Conservation (phyloP, 2,888 invertebrate genomes). For the Rhorus exstirpatorius region DNA sequence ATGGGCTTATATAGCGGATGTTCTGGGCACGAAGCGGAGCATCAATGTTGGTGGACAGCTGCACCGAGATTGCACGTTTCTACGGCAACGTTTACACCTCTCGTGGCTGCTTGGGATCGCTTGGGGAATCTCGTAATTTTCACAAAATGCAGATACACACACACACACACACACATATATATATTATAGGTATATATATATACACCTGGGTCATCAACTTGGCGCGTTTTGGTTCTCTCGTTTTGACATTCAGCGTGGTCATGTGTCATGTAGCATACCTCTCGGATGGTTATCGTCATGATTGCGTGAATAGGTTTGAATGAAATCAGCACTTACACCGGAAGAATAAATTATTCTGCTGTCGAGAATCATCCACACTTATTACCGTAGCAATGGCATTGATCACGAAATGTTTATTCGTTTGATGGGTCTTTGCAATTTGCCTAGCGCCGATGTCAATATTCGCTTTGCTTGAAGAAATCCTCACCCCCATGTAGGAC, state of each 20-base stretch:
- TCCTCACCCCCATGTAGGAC: too few relatives aligned
- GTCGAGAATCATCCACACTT: too few relatives aligned
- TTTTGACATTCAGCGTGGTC: slow-evolving; percentile 28
- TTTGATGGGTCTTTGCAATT: too few relatives aligned
- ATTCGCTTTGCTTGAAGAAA: too few relatives aligned
- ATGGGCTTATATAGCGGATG: slow-evolving; percentile 52
- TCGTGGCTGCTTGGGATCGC: slow-evolving; percentile 22
- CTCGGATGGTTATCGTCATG: slow-evolving; percentile 15
- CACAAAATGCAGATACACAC: slow-evolving; percentile 15
- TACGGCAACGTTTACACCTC: slow-evolving; percentile 44
- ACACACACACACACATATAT: not conserved
- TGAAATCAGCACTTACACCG: not conserved
- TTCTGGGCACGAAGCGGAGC: slow-evolving; percentile 34
- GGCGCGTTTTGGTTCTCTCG: slow-evolving; percentile 12
- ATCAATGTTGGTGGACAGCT: slow-evolving; percentile 62
- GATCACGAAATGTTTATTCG: too few relatives aligned
- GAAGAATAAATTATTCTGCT: too few relatives aligned
- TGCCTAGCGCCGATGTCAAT: too few relatives aligned
- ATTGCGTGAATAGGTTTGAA: not conserved
- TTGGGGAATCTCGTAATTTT: slow-evolving; percentile 53
- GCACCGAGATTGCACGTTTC: slow-evolving; percentile 61
- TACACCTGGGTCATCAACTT: not conserved
- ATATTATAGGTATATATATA: slow-evolving; percentile 1
- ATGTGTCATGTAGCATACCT: not conserved
- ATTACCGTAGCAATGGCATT: too few relatives aligned